Evolutionary conservation across 2,113 vertebrate genomes (phyloP).

Genomic region (Riparia riparia): DNA sequence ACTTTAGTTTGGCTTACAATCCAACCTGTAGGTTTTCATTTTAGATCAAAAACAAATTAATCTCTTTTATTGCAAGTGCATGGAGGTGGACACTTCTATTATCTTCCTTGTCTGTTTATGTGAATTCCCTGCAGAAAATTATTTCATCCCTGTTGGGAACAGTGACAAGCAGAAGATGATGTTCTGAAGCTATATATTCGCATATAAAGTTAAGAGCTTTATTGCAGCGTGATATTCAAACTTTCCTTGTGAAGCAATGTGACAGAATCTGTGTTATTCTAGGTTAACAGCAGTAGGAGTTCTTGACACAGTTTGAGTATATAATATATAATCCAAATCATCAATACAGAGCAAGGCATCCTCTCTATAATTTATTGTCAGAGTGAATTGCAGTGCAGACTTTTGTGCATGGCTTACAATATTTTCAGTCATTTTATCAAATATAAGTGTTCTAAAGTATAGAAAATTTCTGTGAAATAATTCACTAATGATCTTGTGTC

Average conservation of each 20-base stretch:
- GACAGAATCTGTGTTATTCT: neutral
- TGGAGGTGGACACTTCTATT: neutral
- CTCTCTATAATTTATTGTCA: neutral
- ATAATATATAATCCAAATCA: neutral
- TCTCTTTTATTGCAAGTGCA: neutral
- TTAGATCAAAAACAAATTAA: neutral
- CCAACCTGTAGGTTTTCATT: neutral
- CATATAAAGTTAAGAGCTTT: neutral
- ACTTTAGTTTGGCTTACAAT: neutral
- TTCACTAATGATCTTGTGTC: neutral
- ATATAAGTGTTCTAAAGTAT: neutral
- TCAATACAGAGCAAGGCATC: neutral
- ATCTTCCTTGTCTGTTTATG: neutral
- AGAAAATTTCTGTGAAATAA: neutral
- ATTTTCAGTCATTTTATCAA: neutral
- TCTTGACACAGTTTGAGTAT: neutral
- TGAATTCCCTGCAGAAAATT: neutral
- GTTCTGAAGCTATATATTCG: neutral
- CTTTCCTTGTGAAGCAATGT: neutral
- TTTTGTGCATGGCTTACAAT: neutral
- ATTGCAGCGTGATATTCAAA: neutral
- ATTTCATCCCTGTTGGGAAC: neutral
- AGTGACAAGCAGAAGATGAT: neutral
- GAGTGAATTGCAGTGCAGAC: neutral
- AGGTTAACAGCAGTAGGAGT: neutral